Evolutionary conservation across 2,797 vertebrate species (phyloP).

Genomic region (Argyrosomus regius): DNA sequence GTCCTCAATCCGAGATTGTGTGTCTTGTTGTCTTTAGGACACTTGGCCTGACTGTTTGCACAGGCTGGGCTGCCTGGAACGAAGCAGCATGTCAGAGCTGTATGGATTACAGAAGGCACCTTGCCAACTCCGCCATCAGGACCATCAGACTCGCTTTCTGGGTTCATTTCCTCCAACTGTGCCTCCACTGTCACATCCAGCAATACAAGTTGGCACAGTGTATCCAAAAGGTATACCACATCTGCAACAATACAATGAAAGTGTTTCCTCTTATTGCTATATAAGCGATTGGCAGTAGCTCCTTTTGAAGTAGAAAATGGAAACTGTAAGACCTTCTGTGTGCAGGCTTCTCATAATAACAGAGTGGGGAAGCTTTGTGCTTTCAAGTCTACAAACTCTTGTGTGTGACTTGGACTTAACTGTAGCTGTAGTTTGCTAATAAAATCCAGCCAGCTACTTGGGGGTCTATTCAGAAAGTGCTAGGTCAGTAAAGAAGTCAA

Average conservation of each 20-base stretch:
- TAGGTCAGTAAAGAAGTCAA: background rate
- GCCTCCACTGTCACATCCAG: constrained; percentile 39
- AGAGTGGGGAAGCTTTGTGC: background rate
- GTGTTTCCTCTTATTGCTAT: background rate
- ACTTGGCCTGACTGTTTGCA: constrained; percentile 43
- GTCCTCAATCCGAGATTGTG: constrained; percentile 17
- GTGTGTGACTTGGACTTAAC: background rate
- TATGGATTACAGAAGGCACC: constrained; percentile 57
- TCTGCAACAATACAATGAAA: background rate
- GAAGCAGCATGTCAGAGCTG: constrained; percentile 46
- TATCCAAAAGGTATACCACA: background rate
- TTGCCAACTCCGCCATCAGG: constrained; percentile 55
- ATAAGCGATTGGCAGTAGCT: background rate
- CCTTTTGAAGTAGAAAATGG: background rate
- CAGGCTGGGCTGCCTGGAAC: constrained; percentile 44
- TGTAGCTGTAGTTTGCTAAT: background rate
- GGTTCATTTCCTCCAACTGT: constrained; percentile 61
- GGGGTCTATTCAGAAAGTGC: background rate
- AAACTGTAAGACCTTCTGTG: background rate
- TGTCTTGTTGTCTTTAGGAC: constrained; percentile 42
- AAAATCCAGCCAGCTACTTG: background rate
- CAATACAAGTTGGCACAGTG: constrained; percentile 33
- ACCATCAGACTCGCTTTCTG: constrained; percentile 51
- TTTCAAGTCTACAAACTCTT: background rate
- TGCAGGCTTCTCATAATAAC: background rate